Evolutionary conservation across 2,888 invertebrate genomes (phyloP).

Genomic region (Lamproptera curius): DNA sequence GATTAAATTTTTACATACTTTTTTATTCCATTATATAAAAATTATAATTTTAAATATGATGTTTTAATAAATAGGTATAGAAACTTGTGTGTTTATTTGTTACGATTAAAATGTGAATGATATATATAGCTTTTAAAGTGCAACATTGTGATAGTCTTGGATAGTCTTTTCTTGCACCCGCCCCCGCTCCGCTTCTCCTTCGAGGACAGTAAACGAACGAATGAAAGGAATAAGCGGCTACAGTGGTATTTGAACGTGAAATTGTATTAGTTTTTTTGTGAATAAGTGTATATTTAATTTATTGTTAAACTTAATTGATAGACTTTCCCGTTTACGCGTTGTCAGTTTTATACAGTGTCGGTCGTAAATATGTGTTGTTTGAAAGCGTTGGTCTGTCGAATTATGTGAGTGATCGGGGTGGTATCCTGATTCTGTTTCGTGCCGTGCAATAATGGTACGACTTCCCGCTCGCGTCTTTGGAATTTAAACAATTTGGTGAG

Average conservation of each 20-base stretch:
- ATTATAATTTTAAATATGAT: too few relatives aligned
- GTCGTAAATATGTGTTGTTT: slow-evolving; percentile 48
- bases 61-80: too few relatives aligned
- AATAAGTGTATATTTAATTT: slow-evolving; percentile 61
- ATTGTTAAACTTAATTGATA: slow-evolving; percentile 42
- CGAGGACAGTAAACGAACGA: slow-evolving; percentile 28
- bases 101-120: not conserved
- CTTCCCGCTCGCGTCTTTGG: slow-evolving; percentile 69
- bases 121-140: slow-evolving; percentile 24
- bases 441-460: slow-evolving; percentile 63
- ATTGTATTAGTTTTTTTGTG: slow-evolving; percentile 64
- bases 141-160: slow-evolving; percentile 8
- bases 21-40: too few relatives aligned
- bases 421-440: slow-evolving; percentile 65
- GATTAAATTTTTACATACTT: too few relatives aligned
- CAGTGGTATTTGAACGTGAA: slow-evolving; percentile 69
- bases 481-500: slow-evolving; percentile 76
- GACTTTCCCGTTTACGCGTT: slow-evolving; percentile 42
- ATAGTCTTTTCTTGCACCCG: slow-evolving; percentile 10
- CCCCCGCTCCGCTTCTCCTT: slow-evolving; percentile 37
- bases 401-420: slow-evolving; percentile 59
- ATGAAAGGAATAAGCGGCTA: slow-evolving; percentile 44
- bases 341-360: slow-evolving; percentile 33
- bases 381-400: slow-evolving; percentile 49
- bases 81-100: slow-evolving; percentile 12